These are phyloP conservation scores for Dipus sagitta DNA, from an alignment of 2,797 vertebrate genomes.

Conservation along the genomic window DNA sequence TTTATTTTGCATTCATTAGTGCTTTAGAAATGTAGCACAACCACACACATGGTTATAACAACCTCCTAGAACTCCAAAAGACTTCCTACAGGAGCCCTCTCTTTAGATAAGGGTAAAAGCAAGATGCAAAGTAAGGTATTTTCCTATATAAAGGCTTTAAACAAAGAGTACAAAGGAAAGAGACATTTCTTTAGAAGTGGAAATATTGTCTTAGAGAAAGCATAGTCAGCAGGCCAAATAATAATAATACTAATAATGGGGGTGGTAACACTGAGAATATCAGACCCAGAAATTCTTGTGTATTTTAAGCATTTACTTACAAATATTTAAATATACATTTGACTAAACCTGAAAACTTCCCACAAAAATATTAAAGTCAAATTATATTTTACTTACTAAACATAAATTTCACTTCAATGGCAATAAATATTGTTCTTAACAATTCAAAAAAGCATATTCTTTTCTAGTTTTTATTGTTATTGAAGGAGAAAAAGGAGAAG, in stretches of 20 bases:
- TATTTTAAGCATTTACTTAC: neutral
- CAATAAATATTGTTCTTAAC: neutral
- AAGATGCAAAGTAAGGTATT: slow-evolving; percentile 63
- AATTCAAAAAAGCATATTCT: neutral
- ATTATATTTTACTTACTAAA: neutral
- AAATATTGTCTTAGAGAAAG: slow-evolving; percentile 68
- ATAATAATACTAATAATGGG: slow-evolving; percentile 28
- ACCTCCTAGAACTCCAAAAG: slow-evolving; percentile 71
- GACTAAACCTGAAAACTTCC: neutral
- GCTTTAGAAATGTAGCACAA: slow-evolving; percentile 65
- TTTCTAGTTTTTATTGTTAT: neutral
- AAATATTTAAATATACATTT: neutral
- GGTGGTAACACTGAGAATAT: slow-evolving; percentile 9
- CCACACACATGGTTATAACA: slow-evolving; percentile 73
- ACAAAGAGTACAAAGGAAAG: slow-evolving; percentile 70
- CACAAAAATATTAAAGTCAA: neutral
- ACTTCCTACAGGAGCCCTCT: slow-evolving; percentile 71
- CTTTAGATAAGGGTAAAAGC: slow-evolving; percentile 67
- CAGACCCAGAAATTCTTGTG: slow-evolving; percentile 14
- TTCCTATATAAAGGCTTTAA: slow-evolving; percentile 71
- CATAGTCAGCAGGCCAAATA: slow-evolving; percentile 47
- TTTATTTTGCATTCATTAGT: slow-evolving; percentile 54
- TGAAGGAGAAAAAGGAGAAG: neutral
- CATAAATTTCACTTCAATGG: neutral
- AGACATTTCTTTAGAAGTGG: slow-evolving; percentile 64